Percentiles rank a stretch among this genome's conserved stretches.
Conservation (phyloP, 2,888 invertebrate species). For the Leptopilina syphax region DNA sequence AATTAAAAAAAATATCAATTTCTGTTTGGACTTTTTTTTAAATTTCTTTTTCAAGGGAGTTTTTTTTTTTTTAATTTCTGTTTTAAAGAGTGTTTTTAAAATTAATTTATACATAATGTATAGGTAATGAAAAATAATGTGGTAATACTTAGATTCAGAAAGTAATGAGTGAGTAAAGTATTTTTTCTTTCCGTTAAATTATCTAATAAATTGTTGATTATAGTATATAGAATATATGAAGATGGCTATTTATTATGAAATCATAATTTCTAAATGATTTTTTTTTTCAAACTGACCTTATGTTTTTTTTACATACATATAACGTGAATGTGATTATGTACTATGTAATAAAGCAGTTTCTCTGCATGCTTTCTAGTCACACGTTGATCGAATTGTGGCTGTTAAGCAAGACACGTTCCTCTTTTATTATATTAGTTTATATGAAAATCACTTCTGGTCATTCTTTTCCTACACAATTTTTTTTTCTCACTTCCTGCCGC, state of each 20-base stretch:
- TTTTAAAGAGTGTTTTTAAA: no score
- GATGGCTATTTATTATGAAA: conserved; percentile 25
- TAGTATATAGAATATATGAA: background rate
- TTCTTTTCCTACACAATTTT: conserved; percentile 14
- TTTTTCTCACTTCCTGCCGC: conserved; percentile 18
- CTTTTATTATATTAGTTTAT: conserved; percentile 52
- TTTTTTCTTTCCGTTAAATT: background rate
- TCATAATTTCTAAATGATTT: conserved; percentile 24
- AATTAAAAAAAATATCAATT: no score
- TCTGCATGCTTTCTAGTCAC: conserved; percentile 74
- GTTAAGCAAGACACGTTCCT: conserved; percentile 55
- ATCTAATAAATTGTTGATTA: background rate
- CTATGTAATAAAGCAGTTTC: conserved; percentile 66
- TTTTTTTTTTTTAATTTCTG: no score
- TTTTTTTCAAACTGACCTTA: conserved; percentile 31
- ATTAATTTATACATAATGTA: background rate
- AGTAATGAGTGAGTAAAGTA: no score
- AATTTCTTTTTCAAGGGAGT: no score
- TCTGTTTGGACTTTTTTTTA: no score
- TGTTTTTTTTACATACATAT: background rate
- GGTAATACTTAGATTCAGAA: no score
- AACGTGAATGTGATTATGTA: background rate
- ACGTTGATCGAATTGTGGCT: conserved; percentile 60
- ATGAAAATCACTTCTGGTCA: conserved; percentile 33
- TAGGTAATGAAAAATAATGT: background rate